Evolutionary conservation across 2,888 invertebrate genomes (phyloP).

Genomic region (Eupithecia inturbata): DNA sequence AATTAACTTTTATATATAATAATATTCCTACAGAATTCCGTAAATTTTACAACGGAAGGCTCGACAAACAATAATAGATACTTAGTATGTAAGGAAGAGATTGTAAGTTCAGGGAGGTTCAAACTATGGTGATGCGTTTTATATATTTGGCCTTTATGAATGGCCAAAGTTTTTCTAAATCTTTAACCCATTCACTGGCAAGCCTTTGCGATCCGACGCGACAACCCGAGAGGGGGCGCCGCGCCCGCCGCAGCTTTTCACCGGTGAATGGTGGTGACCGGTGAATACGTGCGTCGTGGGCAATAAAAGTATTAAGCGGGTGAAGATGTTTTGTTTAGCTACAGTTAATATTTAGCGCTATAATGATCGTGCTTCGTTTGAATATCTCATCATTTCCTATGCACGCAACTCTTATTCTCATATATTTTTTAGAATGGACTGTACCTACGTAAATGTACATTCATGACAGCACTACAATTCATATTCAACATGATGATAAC

Average conservation of each 20-base stretch:
- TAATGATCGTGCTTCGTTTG: background rate
- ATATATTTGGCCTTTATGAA: constrained; percentile 37
- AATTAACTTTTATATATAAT: constrained; percentile 17
- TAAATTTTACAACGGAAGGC: background rate
- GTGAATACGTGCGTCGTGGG: background rate
- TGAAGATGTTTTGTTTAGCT: background rate
- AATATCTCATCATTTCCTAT: background rate
- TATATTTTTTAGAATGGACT: background rate
- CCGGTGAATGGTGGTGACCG: no score
- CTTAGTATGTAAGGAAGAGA: constrained; percentile 59
- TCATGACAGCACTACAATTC: constrained; percentile 3
- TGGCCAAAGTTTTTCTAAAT: background rate
- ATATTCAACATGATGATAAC: constrained; percentile 16
- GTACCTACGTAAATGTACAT: background rate
- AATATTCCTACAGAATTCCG: constrained; percentile 16
- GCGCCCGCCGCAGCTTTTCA: background rate
- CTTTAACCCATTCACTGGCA: background rate
- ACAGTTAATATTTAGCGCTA: background rate
- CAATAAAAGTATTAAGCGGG: background rate
- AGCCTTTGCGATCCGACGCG: background rate
- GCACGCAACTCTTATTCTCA: background rate
- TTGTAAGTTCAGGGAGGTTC: constrained; percentile 67
- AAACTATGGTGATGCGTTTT: constrained; percentile 33
- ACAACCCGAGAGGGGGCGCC: background rate
- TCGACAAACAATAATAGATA: constrained; percentile 18